Evolutionary conservation across 2,888 invertebrate species (phyloP), one percentile per base, ranked within the genome.

Genomic region (Rhagium mordax): DNA sequence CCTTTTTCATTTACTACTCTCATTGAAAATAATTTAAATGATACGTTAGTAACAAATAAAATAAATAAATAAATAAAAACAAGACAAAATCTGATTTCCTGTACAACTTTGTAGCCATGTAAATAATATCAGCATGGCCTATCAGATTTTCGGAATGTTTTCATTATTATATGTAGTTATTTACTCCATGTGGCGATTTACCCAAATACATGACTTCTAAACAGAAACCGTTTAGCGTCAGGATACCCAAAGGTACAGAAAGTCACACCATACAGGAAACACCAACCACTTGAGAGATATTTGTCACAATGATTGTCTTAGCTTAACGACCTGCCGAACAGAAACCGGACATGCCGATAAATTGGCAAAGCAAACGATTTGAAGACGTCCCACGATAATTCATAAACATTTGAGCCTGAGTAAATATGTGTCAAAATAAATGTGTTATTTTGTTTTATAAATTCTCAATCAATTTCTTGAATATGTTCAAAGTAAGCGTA

Each of bases 281-380:
- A n/a, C 66, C 68, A 24, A 69, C 62, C 72, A 72, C 72, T 72
- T 62, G 68, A 64, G 68, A 64, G 72, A 62, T 72, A 72, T 72
- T 72, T 72, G 68, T 72, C 68, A 72, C 51, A 55, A 57, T 57
- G 57, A 57, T 67, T 33, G 67, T 67, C 29, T 53, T 7, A 41
- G 24, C 47, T 47, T 57, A 53, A 55, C 24, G 53, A 55, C 41
- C 47, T 57, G 67, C 55, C 57, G 47, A 67, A 15, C 49, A 49
- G 49, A 49, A n/a, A 51, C 65, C 65, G 65, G 51, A 51, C 65
- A 33, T 61, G 41, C 53, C 53, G 41, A 18, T 53, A n/a, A 27
- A 51, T 61, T 61, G 20, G 53, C 53, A 53, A 65, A 51, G 24
- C 47, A 57, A 20, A 47, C 24, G 47, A 33, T 55, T 33, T 41